phyloP scores from a whole-genome alignment of 2,888 invertebrate species.

The Acronicta psi region DNA sequence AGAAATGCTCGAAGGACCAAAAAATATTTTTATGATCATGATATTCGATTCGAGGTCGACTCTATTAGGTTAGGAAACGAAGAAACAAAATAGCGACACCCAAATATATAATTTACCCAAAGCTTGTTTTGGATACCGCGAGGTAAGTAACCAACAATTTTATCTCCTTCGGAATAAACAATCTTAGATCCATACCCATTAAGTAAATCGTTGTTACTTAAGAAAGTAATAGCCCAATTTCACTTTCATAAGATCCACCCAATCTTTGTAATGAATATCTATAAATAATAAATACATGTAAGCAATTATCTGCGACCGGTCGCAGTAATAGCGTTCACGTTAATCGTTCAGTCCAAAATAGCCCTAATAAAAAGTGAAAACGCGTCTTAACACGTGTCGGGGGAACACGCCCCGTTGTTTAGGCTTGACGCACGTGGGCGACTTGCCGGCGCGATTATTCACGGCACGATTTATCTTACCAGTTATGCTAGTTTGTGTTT shows the following conservation, averaged over 20 bases:
- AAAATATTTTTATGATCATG: too few species aligned
- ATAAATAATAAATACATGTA: conserved; percentile 52
- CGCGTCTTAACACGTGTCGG: conserved; percentile 39
- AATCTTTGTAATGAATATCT: conserved; percentile 53
- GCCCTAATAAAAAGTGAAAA: conserved; percentile 61
- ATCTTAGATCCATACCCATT: conserved; percentile 35
- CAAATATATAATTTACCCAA: background rate
- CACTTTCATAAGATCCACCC: conserved; percentile 53
- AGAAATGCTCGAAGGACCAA: too few species aligned
- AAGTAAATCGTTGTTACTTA: conserved; percentile 47
- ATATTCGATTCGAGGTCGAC: too few species aligned
- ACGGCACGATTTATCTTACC: conserved; percentile 36
- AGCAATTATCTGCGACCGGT: conserved; percentile 46
- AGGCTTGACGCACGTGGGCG: conserved; percentile 45
- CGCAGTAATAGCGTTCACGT: conserved; percentile 13
- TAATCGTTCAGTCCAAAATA: conserved; percentile 49
- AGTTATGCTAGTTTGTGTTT: conserved; percentile 6
- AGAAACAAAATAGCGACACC: conserved; percentile 15
- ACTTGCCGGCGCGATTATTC: conserved; percentile 39
- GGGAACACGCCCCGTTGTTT: conserved; percentile 35
- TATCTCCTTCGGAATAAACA: conserved; percentile 25
- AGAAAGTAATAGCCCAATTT: conserved; percentile 40
- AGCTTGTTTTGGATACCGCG: conserved; percentile 12
- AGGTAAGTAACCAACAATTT: conserved; percentile 26
- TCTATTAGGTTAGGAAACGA: too few species aligned